phyloP scores from a whole-genome alignment of 2,888 invertebrate species.

The Emmelina monodactyla region DNA sequence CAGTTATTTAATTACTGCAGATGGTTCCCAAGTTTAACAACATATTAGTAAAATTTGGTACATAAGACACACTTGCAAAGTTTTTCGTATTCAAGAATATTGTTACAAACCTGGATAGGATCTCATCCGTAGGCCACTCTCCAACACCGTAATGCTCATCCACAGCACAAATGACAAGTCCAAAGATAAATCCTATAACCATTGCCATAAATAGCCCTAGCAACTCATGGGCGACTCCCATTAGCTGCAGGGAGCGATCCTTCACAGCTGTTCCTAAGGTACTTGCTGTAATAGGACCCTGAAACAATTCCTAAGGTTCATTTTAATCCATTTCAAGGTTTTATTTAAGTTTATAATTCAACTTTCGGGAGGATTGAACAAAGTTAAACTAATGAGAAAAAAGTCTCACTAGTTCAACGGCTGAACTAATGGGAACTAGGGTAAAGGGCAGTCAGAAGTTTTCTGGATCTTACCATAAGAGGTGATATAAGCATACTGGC shows the following conservation, averaged over 20 bases:
- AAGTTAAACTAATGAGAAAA: too few relatives aligned
- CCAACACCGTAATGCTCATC: conserved; percentile 65
- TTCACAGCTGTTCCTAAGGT: conserved; percentile 77
- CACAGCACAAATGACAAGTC: conserved; percentile 64
- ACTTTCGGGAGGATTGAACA: too few relatives aligned
- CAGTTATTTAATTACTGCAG: too few relatives aligned
- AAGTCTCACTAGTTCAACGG: too few relatives aligned
- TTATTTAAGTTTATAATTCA: too few relatives aligned
- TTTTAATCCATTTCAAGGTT: too few relatives aligned
- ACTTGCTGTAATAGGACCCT: conserved; percentile 81
- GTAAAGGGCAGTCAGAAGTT: too few relatives aligned
- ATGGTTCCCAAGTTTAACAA: too few relatives aligned
- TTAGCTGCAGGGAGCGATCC: conserved; percentile 67
- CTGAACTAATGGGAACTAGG: too few relatives aligned
- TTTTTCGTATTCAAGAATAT: too few relatives aligned
- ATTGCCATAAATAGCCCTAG: conserved; percentile 73
- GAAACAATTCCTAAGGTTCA: conserved; percentile 9
- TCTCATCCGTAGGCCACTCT: conserved; percentile 72
- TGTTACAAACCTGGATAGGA: conserved; percentile 59
- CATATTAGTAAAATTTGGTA: too few relatives aligned
- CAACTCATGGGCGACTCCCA: conserved; percentile 73
- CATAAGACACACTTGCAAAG: too few relatives aligned
- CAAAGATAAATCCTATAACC: conserved; percentile 73
- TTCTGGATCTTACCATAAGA: conserved; percentile 77
- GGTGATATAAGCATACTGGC: conserved; percentile 86